These are phyloP conservation scores for Seriola rivoliana DNA, from an alignment of 2,113 vertebrate species.

Conservation along the genomic window DNA sequence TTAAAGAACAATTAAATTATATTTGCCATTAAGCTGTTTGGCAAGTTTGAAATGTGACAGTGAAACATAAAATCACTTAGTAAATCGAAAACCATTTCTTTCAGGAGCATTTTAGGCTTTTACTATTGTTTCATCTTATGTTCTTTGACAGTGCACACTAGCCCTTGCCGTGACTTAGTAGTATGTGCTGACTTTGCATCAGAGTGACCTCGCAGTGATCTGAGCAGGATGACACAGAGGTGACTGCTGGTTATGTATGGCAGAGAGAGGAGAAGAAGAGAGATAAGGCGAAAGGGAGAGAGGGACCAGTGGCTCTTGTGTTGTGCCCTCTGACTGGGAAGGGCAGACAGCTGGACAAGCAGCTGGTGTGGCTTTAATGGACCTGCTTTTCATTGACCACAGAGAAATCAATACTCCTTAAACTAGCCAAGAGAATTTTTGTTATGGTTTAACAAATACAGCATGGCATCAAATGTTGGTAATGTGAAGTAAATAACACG, in stretches of 20 bases:
- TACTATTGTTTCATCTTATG: conserved; percentile 1
- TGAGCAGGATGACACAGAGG: conserved; percentile 19
- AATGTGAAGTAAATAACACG: too few species aligned
- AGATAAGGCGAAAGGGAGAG: not conserved
- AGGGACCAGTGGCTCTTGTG: conserved; percentile 17
- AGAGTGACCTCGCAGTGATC: conserved; percentile 6
- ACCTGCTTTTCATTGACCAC: conserved; percentile 55
- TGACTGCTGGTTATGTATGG: conserved; percentile 8
- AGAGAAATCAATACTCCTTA: conserved; percentile 62
- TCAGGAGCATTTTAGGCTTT: not conserved
- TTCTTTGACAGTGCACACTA: not conserved
- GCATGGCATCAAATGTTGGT: not conserved
- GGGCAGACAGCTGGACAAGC: conserved; percentile 45
- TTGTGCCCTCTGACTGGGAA: conserved; percentile 45
- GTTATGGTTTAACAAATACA: not conserved
- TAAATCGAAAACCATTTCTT: conserved; percentile 8
- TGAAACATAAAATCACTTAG: not conserved
- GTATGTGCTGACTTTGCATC: conserved; percentile 4
- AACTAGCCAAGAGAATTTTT: conserved; percentile 38
- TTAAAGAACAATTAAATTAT: not conserved
- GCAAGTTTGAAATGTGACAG: conserved; percentile 17
- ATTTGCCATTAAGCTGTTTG: not conserved
- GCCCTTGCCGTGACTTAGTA: not conserved
- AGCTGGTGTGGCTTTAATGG: conserved; percentile 57
- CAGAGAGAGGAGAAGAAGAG: not conserved